These are phyloP conservation scores for Marmota flaviventris DNA, from an alignment of 2,113 vertebrate species.

Conservation along the genomic window DNA sequence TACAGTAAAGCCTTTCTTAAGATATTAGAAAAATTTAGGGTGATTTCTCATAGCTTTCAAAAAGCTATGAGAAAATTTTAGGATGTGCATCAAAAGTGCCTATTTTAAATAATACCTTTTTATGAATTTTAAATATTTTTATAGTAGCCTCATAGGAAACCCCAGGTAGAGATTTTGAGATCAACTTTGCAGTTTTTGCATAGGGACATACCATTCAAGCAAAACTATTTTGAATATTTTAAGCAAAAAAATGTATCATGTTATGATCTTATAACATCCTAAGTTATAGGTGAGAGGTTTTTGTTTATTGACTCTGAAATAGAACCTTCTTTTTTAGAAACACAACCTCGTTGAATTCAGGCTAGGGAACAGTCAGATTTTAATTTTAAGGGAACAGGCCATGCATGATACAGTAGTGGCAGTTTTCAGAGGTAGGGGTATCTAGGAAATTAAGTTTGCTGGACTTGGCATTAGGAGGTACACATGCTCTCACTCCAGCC, in stretches of 20 bases:
- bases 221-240: background rate
- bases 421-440: background rate
- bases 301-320: background rate
- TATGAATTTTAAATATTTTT: background rate
- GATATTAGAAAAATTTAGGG: background rate
- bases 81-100: background rate
- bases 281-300: background rate
- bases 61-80: background rate
- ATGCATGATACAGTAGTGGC: background rate
- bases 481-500: slow-evolving; percentile 22
- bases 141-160: background rate
- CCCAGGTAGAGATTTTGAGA: background rate
- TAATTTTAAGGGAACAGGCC: background rate
- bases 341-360: background rate
- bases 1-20: background rate
- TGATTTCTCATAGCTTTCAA: background rate
- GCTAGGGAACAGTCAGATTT: background rate
- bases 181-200: background rate
- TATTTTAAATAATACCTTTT: slow-evolving; percentile 1
- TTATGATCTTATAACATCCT: background rate
- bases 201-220: background rate
- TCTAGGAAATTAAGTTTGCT: background rate
- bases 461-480: slow-evolving; percentile 18
- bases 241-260: slow-evolving; percentile 9
- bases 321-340: background rate